Evolutionary conservation across 2,797 vertebrate species (phyloP), one percentile per base, ranked within the genome.

Genomic region (Phoeniculus purpureus): DNA sequence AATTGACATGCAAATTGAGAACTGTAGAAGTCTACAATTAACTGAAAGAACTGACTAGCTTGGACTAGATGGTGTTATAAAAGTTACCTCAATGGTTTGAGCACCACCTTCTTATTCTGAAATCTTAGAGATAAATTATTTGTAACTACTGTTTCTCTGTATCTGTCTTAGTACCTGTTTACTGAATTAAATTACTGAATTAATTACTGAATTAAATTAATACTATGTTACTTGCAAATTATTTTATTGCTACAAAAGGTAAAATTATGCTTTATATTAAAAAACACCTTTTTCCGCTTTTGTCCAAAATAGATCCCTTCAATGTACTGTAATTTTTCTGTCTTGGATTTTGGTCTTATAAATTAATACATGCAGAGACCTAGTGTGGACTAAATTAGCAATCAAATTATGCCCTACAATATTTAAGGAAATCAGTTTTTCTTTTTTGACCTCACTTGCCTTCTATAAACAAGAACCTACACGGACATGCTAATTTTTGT

Each of bases 1-100:
- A 94, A 81, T 59, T 50, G 65, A 15, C 68, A n/a, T 77, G 62
- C 62, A 75, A 85, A 92, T 3, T 73, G 62, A 83, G 34, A 85
- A 68, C 6, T 68, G 15, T 27, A 58, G 51, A 87, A 91, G 65
- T 29, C 8, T 89, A 73, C 70, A 92, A 92, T 66, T 87, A 82
- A 65, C 59, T 59, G 66, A 87, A 89, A 87, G 75, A 75, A 78
- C 10, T 45, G 56, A 15, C 76, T 91, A 64, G 61, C 9, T 78
- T 78, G 43, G 70, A 18, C 70, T 81, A 72, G 79, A 89, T 75
- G 34, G 60, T 26, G 68, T 59, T 75, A 70, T n/a, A 76, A 92
- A 94, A 78, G 79, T 72, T 89, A 89, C 7, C 48, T 74, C 62
- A 31, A 47, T 71, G 13, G 26, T 77, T 82, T 85, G 12, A 19